Evolutionary conservation across 53 echinoderm and acorn worm species (phyloP).

Genomic region (Hippasteria phrygiana): DNA sequence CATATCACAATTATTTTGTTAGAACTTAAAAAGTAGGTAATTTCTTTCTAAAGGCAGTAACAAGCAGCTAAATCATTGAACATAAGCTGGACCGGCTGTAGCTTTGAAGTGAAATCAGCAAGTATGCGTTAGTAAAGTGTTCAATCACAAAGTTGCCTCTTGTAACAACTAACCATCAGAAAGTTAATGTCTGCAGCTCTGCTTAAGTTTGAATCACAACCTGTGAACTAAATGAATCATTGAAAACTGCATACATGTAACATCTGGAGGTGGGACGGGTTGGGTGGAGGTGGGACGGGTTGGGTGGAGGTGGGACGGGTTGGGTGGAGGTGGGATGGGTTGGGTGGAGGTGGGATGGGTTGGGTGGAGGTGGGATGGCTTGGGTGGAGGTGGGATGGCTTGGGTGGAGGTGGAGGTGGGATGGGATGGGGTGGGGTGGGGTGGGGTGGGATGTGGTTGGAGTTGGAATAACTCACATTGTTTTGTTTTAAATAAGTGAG

Average conservation of each 20-base stretch:
- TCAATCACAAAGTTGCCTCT: neutral
- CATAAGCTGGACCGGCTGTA: no score
- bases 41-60: no score
- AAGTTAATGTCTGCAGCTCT: conserved; percentile 27
- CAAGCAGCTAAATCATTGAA: no score
- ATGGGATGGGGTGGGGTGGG: no score
- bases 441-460: neutral
- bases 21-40: no score
- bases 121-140: neutral
- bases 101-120: neutral
- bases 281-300: neutral
- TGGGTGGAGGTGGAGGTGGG: no score
- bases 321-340: neutral
- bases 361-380: no score
- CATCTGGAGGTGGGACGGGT: no score
- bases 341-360: neutral
- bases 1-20: no score
- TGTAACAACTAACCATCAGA: conserved; percentile 40
- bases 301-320: neutral
- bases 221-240: conserved; percentile 47
- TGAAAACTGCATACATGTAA: neutral
- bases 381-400: neutral
- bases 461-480: no score
- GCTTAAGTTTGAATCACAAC: conserved; percentile 30
- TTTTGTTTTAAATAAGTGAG: no score